Base-by-base conservation (phyloP, 2,113 vertebrate species). In the Neolamprologus devosi region DNA sequence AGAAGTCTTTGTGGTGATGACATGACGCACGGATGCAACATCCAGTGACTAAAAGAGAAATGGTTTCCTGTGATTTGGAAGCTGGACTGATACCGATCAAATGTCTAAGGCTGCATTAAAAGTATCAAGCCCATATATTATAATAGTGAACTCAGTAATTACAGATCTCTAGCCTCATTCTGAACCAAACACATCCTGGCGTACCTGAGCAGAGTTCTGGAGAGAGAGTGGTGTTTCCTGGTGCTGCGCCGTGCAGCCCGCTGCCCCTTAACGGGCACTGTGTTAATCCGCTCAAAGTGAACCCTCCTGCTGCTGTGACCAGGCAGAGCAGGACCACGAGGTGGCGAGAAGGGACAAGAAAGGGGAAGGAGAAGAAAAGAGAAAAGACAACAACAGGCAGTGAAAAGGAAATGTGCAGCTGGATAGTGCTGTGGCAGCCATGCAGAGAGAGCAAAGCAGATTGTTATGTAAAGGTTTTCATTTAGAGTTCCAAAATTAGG, bases 151-250 rank as follows among this genome's bases (percentile, higher is more conserved):
- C 17, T 33, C 10, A n/a, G 45, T 51, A 33, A 78, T 49, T 6
- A 51, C 10, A 78, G 73, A 13, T 78, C 26, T 49, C 26, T 78
- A 78, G 17, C 7, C 7, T 65, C 26, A 65, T 47, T 26, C 17
- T 37, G 51, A 86, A 23, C 54, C 60, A 80, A 75, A 73, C 84
- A 19, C 86, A 55, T 90, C 90, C 92, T 63, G 89, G 82, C 93
- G 89, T 99, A 99, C 98, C 98, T 99, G 97, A 99, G 97, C 91
- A 99, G 97, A 4, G 97, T 98, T 96, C 97, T 96, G 96, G 99
- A 98, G 91, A 99, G 96, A 54, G 98, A 97, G 94, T 97, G 97
- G 90, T 96, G 97, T 92, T 97, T 98, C 91, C 97, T 97, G 96
- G 96, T 94, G 93, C 95, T 96, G 87, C 96, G 97, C 86, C 97